phyloP scores from a whole-genome alignment of 2,888 invertebrate species.

The Tetragnatha montana region DNA sequence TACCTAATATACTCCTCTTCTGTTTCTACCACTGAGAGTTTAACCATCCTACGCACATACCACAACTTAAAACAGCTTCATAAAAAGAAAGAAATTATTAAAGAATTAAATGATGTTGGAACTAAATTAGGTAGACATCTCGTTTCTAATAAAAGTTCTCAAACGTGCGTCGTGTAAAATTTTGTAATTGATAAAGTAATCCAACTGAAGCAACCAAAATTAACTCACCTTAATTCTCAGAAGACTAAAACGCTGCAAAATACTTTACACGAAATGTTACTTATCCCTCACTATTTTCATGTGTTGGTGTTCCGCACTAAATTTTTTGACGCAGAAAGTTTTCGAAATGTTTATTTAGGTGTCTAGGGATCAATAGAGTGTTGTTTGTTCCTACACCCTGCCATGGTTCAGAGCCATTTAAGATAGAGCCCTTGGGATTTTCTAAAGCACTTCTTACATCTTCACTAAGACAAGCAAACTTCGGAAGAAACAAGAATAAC shows the following conservation, averaged over 20 bases:
- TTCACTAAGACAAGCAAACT: not conserved
- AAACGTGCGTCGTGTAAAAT: not conserved
- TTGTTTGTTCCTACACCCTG: not conserved
- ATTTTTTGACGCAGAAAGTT: constrained; percentile 1
- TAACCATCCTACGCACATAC: too few relatives aligned
- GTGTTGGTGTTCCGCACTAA: not conserved
- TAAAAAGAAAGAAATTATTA: too few relatives aligned
- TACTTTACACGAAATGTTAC: not conserved
- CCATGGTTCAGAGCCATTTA: not conserved
- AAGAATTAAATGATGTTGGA: too few relatives aligned
- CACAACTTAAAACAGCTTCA: too few relatives aligned
- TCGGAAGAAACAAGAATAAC: not conserved
- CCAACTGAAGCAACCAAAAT: not conserved
- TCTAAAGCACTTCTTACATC: not conserved
- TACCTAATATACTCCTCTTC: too few relatives aligned
- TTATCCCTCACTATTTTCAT: not conserved
- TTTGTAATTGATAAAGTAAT: not conserved
- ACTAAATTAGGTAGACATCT: too few relatives aligned
- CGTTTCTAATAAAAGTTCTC: too few relatives aligned
- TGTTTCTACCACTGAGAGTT: too few relatives aligned
- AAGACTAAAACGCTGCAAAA: not conserved
- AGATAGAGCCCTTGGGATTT: not conserved
- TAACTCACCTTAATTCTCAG: not conserved
- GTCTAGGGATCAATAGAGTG: not conserved
- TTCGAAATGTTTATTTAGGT: not conserved